Evolutionary conservation across 2,797 vertebrate species (phyloP).

Genomic region (Poliocrania exsul): DNA sequence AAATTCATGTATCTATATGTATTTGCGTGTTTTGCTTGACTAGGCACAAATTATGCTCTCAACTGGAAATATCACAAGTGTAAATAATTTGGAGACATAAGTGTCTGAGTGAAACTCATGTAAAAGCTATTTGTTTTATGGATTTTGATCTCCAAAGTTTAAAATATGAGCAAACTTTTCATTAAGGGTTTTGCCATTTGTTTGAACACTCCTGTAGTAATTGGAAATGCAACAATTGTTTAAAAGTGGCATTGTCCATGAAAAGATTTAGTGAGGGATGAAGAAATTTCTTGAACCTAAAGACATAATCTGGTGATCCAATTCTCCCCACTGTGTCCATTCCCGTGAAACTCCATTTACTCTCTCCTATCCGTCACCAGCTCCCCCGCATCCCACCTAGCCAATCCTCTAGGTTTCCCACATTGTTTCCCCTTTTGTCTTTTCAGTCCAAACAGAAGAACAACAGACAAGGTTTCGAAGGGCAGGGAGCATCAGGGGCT

Average conservation of each 20-base stretch:
- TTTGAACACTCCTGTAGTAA: conserved; percentile 83
- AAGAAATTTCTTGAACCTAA: conserved; percentile 87
- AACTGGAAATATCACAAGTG: conserved; percentile 79
- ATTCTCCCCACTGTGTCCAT: conserved; percentile 85
- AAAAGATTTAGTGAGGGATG: conserved; percentile 88
- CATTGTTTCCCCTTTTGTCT: conserved; percentile 83
- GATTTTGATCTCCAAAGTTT: conserved; percentile 77
- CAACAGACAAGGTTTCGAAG: conserved; percentile 83
- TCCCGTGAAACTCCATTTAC: conserved; percentile 83
- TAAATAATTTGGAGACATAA: conserved; percentile 77
- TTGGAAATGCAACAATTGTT: conserved; percentile 87
- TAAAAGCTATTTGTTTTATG: conserved; percentile 76
- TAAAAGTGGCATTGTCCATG: conserved; percentile 84
- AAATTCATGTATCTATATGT: conserved; percentile 71
- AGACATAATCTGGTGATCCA: conserved; percentile 86
- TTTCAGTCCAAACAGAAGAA: conserved; percentile 87
- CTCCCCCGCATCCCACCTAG: conserved; percentile 83
- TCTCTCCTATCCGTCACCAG: conserved; percentile 72
- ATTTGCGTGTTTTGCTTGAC: conserved; percentile 74
- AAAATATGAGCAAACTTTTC: conserved; percentile 83
- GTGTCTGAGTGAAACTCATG: conserved; percentile 57
- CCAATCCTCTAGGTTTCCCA: conserved; percentile 85
- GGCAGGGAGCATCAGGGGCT: conserved; percentile 84
- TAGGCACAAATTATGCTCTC: conserved; percentile 75
- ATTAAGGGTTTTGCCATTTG: conserved; percentile 75